Evolutionary conservation across 2,113 vertebrate species (phyloP).

Genomic region (Oxygymnocypris stewartii): DNA sequence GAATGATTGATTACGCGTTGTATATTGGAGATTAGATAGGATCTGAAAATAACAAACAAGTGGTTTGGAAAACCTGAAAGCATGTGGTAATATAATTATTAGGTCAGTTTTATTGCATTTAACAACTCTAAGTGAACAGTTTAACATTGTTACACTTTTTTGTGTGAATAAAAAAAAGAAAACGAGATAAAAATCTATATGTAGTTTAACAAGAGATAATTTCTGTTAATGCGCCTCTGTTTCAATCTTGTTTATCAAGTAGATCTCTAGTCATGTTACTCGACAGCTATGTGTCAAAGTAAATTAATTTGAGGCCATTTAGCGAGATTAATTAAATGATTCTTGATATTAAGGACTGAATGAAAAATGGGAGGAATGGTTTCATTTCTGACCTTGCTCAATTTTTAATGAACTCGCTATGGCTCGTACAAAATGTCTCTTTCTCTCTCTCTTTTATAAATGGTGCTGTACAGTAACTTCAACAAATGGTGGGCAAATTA

Average conservation of each 20-base stretch:
- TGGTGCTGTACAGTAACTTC: slow-evolving; percentile 63
- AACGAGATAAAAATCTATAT: background rate
- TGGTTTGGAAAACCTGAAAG: background rate
- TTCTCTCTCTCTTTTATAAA: slow-evolving; percentile 70
- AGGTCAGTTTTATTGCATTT: slow-evolving; percentile 4
- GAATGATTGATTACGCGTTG: slow-evolving; percentile 25
- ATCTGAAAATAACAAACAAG: slow-evolving; percentile 21
- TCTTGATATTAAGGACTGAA: slow-evolving; percentile 74
- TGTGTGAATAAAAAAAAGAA: background rate
- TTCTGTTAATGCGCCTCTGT: slow-evolving; percentile 41
- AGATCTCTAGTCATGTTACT: slow-evolving; percentile 55
- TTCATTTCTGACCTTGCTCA: slow-evolving; percentile 78
- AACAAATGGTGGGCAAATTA: slow-evolving; percentile 73
- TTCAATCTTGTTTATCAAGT: slow-evolving; percentile 51
- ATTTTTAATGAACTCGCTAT: slow-evolving; percentile 79
- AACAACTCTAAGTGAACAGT: background rate
- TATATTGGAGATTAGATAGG: slow-evolving; percentile 12
- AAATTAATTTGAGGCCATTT: slow-evolving; percentile 69
- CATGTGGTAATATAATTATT: background rate
- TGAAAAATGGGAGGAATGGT: slow-evolving; percentile 74
- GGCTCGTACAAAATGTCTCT: slow-evolving; percentile 56
- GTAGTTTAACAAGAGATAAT: background rate
- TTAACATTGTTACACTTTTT: background rate
- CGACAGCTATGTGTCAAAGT: slow-evolving; percentile 61
- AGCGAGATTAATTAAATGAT: slow-evolving; percentile 75